A percentile compares a stretch with the other conserved stretches of the same genome.
phyloP scores from a whole-genome alignment of 2,113 vertebrate genomes.

The Oncorhynchus tshawytscha region DNA sequence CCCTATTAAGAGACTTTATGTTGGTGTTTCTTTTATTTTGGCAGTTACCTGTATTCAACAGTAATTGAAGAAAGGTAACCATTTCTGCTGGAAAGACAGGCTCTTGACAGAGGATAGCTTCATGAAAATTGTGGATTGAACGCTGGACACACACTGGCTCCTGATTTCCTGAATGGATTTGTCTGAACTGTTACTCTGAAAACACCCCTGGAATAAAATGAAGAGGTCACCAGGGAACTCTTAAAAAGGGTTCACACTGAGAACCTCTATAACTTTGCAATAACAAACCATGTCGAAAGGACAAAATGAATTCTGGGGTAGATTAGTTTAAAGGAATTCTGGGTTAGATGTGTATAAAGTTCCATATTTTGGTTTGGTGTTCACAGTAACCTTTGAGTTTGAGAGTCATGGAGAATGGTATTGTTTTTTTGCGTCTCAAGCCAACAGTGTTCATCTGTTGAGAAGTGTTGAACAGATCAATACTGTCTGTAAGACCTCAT shows the following conservation, averaged over 20 bases:
- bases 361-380: background rate
- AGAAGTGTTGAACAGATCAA: background rate
- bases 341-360: background rate
- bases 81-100: too few relatives aligned
- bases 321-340: background rate
- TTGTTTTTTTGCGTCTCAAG: background rate
- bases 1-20: too few relatives aligned
- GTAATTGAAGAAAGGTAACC: too few relatives aligned
- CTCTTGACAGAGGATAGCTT: too few relatives aligned
- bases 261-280: background rate
- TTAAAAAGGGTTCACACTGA: background rate
- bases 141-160: background rate
- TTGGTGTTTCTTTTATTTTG: too few relatives aligned
- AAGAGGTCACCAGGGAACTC: background rate
- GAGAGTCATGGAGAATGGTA: background rate
- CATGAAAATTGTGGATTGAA: too few relatives aligned
- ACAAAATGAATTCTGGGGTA: background rate
- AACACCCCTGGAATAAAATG: background rate
- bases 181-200: background rate
- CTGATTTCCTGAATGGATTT: background rate
- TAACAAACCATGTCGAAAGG: background rate
- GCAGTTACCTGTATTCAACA: too few relatives aligned
- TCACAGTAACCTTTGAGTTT: background rate
- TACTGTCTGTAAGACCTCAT: background rate
- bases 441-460: slow-evolving; percentile 1